These are phyloP conservation scores for Pseudorhiza aurosa DNA, from an alignment of 30 jellyfish, hydroid and myxozoan species.

Conservation along the genomic window DNA sequence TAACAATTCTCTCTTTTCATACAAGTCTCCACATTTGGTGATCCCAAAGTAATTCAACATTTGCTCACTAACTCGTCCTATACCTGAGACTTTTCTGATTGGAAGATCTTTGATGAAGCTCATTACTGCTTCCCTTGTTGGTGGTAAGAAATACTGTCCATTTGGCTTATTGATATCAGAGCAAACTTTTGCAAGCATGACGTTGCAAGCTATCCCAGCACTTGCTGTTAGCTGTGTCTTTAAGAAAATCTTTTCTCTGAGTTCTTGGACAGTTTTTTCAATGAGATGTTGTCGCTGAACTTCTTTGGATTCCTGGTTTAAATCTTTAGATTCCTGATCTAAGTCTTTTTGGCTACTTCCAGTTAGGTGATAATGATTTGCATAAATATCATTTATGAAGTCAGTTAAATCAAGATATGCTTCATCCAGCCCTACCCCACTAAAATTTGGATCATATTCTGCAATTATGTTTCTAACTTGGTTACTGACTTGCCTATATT, in stretches of 20 bases:
- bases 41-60: constrained; percentile 82
- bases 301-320: neutral
- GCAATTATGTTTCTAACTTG: constrained; percentile 63
- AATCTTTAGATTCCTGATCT: neutral
- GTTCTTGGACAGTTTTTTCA: constrained; percentile 78
- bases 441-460: constrained; percentile 89
- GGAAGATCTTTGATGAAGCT: constrained; percentile 76
- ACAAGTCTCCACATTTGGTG: constrained; percentile 62
- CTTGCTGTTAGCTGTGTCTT: constrained; percentile 90
- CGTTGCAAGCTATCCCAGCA: constrained; percentile 95
- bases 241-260: constrained; percentile 59
- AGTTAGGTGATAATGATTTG: neutral
- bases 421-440: constrained; percentile 89
- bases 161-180: constrained; percentile 97
- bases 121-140: constrained; percentile 26
- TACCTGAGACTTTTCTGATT: constrained; percentile 88
- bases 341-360: too few species aligned
- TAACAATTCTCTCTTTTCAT: constrained; percentile 60
- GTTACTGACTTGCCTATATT: constrained; percentile 75
- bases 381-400: constrained; percentile 20
- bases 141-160: constrained; percentile 86
- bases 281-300: neutral
- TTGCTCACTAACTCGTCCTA: constrained; percentile 96
- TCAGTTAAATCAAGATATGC: constrained; percentile 95
- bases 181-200: constrained; percentile 92